Base-by-base conservation (phyloP, 2,888 invertebrate species). In the Agrochola circellaris region DNA sequence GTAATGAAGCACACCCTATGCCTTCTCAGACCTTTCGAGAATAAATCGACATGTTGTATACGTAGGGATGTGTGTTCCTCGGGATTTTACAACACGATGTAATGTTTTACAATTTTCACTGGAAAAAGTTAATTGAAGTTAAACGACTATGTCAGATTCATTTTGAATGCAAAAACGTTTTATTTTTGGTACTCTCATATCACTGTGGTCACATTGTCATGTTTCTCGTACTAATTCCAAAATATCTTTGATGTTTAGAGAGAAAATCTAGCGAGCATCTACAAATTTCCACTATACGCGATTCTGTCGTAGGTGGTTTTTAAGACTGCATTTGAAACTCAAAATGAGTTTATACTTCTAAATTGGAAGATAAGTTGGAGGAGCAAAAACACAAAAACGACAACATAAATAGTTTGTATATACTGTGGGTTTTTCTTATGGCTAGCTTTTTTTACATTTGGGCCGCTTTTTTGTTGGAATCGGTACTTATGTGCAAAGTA, bases 1-100 rank as follows among this genome's bases (percentile, higher is more conserved):
- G 17, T 71, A 75, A 82, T 80, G 38, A 69, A 69, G 38, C 48
- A 74, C 54, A 54, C 64, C 68, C 69, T 30, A 60, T 34, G 23
- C 62, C 11, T 62, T 67, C 38, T 71, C n/a, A 83, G 65, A 71
- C 54, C 65, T 65, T 82, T 70, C 82, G 65, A 82, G 45, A 80
- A 77, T 58, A 65, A 65, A 65, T 15, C 30, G 23, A 45, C 30
- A 38, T 30, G 26, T 76, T 54, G 42, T 54, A 30, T n/a, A 58
- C 11, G 30, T 66, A 30, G 38, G 23, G 30, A 76, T 75, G 17
- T 26, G 20, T 30, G 26, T 38, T 30, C 4, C 9, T 34, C 13
- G 6, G n/a, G n/a, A 51, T 58, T 38, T 60, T 8, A 45, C 23
- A 38, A 30, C 38, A n/a, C 20, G 56, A 42, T 62, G 26, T 38